Conservation (phyloP, 2,888 invertebrate genomes). For the Ornithoptera alexandrae region DNA sequence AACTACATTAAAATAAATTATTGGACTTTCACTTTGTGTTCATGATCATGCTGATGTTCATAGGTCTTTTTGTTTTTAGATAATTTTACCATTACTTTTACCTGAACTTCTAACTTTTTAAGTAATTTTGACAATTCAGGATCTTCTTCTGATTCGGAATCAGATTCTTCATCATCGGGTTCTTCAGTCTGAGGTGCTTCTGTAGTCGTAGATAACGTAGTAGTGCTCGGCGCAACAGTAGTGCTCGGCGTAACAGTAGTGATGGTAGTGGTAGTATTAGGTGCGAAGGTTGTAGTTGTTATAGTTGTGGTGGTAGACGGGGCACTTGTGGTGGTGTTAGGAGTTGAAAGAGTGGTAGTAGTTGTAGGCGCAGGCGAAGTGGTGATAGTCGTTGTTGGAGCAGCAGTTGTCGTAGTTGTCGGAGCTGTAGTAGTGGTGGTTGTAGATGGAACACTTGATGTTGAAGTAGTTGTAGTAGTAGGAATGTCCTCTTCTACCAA, state of each 20-base stretch:
- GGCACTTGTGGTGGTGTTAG: slow-evolving; percentile 26
- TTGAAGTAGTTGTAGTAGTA: slow-evolving; percentile 25
- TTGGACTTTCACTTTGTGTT: slow-evolving; percentile 21
- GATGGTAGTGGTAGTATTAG: slow-evolving; percentile 5
- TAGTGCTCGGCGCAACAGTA: too few relatives aligned
- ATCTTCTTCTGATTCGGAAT: slow-evolving; percentile 45
- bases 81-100: slow-evolving; percentile 63
- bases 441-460: slow-evolving; percentile 19
- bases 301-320: neutral
- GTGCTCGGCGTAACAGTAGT: neutral
- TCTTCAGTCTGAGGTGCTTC: slow-evolving; percentile 32
- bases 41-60: slow-evolving; percentile 32
- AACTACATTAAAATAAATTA: neutral
- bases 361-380: slow-evolving; percentile 27
- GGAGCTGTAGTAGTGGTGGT: slow-evolving; percentile 21
- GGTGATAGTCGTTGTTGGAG: slow-evolving; percentile 24
- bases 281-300: slow-evolving; percentile 20
- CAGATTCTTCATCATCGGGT: slow-evolving; percentile 21
- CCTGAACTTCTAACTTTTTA: slow-evolving; percentile 63
- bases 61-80: slow-evolving; percentile 53
- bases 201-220: slow-evolving; percentile 8
- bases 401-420: slow-evolving; percentile 29
- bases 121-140: slow-evolving; percentile 53
- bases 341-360: slow-evolving; percentile 7
- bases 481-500: slow-evolving; percentile 43